A percentile compares a stretch with the other conserved stretches of the same genome.
These are phyloP conservation scores for Chrysochloris asiatica DNA, from an alignment of 2,113 vertebrate species.

Conservation along the genomic window DNA sequence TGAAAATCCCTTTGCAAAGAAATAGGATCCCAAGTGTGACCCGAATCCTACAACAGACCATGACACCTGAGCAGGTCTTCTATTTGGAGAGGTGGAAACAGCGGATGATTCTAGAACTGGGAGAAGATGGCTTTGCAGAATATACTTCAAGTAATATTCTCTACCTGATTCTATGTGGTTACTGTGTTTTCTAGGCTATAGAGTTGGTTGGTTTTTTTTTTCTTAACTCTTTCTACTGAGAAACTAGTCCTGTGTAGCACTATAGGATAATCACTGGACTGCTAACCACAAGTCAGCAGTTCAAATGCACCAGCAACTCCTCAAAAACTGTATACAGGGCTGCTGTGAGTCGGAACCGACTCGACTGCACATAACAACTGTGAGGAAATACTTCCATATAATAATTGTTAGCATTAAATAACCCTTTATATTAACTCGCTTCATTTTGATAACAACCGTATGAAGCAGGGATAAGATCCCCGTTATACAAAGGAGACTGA, in stretches of 20 bases:
- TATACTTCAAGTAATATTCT: slow-evolving; percentile 90
- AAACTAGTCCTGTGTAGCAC: too few species aligned
- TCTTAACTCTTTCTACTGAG: background rate
- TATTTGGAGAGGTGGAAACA: slow-evolving; percentile 94
- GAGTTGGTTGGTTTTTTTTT: background rate
- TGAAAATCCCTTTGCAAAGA: slow-evolving; percentile 85
- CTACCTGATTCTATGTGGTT: slow-evolving; percentile 23
- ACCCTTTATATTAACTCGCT: background rate
- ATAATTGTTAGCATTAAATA: slow-evolving; percentile 33
- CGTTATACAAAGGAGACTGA: slow-evolving; percentile 37
- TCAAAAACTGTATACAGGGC: background rate
- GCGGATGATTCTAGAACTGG: slow-evolving; percentile 91
- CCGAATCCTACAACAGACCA: slow-evolving; percentile 92
- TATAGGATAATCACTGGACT: too few species aligned
- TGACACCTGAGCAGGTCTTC: slow-evolving; percentile 90
- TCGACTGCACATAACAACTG: background rate
- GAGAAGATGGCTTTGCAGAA: slow-evolving; percentile 92
- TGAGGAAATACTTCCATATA: slow-evolving; percentile 31
- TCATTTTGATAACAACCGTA: background rate
- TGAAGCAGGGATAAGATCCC: background rate
- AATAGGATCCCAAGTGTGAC: slow-evolving; percentile 89
- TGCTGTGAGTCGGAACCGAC: background rate
- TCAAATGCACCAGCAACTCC: background rate
- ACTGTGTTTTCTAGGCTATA: slow-evolving; percentile 14
- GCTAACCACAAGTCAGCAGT: too few species aligned